A percentile compares a stretch with the other conserved stretches of the same genome.
Evolutionary conservation across 2,797 vertebrate species (phyloP).

Genomic region (Mormyrops attenuatus): DNA sequence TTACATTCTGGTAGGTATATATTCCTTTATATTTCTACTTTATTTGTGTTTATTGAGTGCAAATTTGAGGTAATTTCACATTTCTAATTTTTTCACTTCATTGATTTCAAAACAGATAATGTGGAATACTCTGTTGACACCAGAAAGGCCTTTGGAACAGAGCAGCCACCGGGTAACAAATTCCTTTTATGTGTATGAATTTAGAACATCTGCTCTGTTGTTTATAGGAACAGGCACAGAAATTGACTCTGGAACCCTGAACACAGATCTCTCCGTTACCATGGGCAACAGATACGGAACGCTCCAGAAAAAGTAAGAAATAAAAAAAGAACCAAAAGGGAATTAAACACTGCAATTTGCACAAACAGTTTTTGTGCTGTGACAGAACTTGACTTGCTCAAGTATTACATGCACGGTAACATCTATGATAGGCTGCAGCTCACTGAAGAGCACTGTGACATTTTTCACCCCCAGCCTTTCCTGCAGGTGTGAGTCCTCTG

Average conservation of each 20-base stretch:
- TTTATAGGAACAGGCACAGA: constrained; percentile 4
- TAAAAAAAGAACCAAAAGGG: not conserved
- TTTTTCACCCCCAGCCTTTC: not conserved
- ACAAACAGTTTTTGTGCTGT: constrained; percentile 8
- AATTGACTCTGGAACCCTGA: constrained; percentile 4
- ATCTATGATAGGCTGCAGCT: not conserved
- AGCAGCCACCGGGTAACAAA: not conserved
- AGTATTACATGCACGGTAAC: not conserved
- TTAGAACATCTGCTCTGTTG: not conserved
- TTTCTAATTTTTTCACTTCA: not conserved
- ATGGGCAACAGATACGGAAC: constrained; percentile 1
- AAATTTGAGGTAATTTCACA: not conserved
- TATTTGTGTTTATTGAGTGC: not conserved
- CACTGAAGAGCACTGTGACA: not conserved
- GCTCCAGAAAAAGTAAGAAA: not conserved
- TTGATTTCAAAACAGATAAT: not conserved
- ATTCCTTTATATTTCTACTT: not conserved
- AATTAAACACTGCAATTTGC: constrained; percentile 10
- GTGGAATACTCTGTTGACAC: not conserved
- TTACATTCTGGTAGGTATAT: not conserved
- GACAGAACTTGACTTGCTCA: not conserved
- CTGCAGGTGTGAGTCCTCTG: not conserved
- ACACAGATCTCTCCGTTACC: not conserved
- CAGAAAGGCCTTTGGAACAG: not conserved
- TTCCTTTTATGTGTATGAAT: not conserved